phyloP scores from a whole-genome alignment of 2,888 invertebrate genomes.

The Meta bourneti region DNA sequence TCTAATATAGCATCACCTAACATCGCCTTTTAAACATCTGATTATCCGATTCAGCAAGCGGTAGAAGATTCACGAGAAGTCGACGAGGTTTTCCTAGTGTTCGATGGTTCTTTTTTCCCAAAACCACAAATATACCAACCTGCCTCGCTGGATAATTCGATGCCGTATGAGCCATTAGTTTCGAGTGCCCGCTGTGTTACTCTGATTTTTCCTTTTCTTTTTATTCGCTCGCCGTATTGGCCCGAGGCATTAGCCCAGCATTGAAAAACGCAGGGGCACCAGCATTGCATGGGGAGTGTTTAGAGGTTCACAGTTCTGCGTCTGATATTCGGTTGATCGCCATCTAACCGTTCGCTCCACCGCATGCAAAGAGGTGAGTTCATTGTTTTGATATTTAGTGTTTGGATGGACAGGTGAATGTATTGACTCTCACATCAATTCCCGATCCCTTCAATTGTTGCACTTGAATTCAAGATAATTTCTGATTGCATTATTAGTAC shows the following conservation, averaged over 20 bases:
- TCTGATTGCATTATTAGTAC: too few relatives aligned
- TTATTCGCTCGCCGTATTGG: background rate
- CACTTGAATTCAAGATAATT: too few relatives aligned
- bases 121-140: background rate
- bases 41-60: too few relatives aligned
- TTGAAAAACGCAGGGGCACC: background rate
- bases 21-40: background rate
- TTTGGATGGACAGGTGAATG: background rate
- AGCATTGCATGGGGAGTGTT: background rate
- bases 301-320: background rate
- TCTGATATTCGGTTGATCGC: background rate
- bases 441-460: too few relatives aligned
- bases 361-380: background rate
- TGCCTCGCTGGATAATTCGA: background rate
- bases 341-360: background rate
- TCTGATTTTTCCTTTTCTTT: background rate
- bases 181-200: background rate
- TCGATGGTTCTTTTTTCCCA: background rate
- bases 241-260: background rate
- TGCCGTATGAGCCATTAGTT: background rate
- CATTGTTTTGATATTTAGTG: background rate
- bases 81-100: too few relatives aligned
- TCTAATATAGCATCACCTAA: background rate
- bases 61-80: too few relatives aligned
- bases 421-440: too few relatives aligned